Conservation (phyloP, 92 coral and sea anemone genomes). For the Scolanthus callimorphus region DNA sequence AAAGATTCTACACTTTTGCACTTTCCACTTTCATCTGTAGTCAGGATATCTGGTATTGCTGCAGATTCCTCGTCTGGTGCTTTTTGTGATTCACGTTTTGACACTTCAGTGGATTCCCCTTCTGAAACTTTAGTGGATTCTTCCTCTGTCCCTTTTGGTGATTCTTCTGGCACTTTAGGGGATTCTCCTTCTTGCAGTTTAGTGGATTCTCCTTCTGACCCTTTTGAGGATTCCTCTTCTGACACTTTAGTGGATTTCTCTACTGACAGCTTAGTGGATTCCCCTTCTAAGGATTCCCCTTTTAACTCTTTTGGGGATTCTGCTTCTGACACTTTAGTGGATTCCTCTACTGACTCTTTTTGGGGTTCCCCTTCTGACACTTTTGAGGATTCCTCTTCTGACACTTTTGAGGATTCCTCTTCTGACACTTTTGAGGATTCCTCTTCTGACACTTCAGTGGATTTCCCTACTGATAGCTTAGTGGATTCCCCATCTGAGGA, state of each 20-base stretch:
- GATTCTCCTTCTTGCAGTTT: background rate
- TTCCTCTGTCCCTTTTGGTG: background rate
- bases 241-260: slow-evolving; percentile 50
- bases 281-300: too few species aligned
- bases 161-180: background rate
- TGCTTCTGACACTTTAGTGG: too few species aligned
- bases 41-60: slow-evolving; percentile 57
- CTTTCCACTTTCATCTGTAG: slow-evolving; percentile 74
- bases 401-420: background rate
- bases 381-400: background rate
- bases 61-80: too few species aligned
- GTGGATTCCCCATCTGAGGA: background rate
- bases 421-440: slow-evolving; percentile 1
- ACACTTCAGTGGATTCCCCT: too few species aligned
- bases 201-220: background rate
- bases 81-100: too few species aligned
- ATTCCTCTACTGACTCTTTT: background rate
- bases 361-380: background rate
- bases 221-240: slow-evolving; percentile 18
- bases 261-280: background rate
- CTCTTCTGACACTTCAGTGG: slow-evolving; percentile 53
- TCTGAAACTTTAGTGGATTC: too few species aligned
- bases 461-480: too few species aligned
- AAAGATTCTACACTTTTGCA: slow-evolving; percentile 44
- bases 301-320: too few species aligned